Percentiles rank a stretch among this genome's conserved stretches.
Conservation (phyloP, 2,113 vertebrate genomes). For the Maccullochella peelii region DNA sequence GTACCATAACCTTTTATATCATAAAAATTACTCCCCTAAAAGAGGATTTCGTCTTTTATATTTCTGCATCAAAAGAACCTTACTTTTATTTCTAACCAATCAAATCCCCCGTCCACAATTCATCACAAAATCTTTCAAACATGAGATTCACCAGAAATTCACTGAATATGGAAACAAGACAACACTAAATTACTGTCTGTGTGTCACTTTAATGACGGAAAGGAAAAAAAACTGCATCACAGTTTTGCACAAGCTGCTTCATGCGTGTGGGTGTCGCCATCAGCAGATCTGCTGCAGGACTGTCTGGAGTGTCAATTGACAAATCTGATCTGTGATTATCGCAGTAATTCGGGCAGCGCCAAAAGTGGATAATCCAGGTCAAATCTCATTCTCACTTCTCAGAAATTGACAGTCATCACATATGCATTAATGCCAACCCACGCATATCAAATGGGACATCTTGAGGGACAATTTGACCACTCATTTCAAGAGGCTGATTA, state of each 20-base stretch:
- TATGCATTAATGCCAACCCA: conserved; percentile 59
- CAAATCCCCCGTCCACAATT: background rate
- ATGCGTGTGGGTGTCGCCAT: conserved; percentile 22
- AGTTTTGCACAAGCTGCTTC: conserved; percentile 10
- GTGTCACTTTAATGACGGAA: background rate
- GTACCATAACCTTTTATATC: no score
- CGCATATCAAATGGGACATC: conserved; percentile 56
- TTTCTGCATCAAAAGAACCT: background rate
- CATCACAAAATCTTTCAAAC: background rate
- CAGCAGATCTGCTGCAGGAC: conserved; percentile 37
- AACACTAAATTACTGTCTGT: background rate
- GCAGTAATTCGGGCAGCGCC: conserved; percentile 24
- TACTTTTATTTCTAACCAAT: background rate
- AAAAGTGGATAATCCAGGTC: conserved; percentile 65
- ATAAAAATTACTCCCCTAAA: no score
- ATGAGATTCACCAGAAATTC: background rate
- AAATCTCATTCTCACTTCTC: conserved; percentile 52
- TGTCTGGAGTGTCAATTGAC: conserved; percentile 55
- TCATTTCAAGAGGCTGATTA: conserved; percentile 66
- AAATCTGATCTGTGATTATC: conserved; percentile 59
- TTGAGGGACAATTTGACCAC: conserved; percentile 47
- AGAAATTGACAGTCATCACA: conserved; percentile 49
- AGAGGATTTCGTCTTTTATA: background rate
- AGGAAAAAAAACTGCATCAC: background rate
- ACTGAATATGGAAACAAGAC: conserved; percentile 4